phyloP scores from a whole-genome alignment of 1,140 invertebrate genomes.

The Olivierus martensii region DNA sequence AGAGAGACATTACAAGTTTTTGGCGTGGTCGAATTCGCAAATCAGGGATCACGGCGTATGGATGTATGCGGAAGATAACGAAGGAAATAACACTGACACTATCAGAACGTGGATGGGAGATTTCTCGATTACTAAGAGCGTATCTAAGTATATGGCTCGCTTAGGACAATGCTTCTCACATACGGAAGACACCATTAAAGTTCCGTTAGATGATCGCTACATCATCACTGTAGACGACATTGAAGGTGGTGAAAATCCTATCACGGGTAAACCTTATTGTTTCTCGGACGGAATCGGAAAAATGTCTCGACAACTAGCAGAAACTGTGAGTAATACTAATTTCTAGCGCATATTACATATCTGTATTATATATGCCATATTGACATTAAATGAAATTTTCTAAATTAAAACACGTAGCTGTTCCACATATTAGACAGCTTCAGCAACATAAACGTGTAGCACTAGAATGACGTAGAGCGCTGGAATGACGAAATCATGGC shows the following conservation, averaged over 20 bases:
- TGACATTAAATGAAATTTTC: too few relatives aligned
- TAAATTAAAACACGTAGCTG: too few relatives aligned
- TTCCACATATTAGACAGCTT: too few relatives aligned
- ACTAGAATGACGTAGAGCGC: too few relatives aligned
- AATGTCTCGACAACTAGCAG: conserved; percentile 9
- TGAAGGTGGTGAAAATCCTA: conserved; percentile 5
- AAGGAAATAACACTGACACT: conserved; percentile 6
- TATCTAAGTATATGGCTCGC: conserved; percentile 23
- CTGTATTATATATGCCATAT: too few relatives aligned
- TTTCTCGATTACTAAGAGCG: conserved; percentile 18
- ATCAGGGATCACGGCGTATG: conserved; percentile 24
- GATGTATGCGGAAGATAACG: conserved; percentile 17
- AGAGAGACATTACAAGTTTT: conserved; percentile 16
- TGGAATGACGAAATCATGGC: too few relatives aligned
- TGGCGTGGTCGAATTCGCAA: conserved; percentile 23
- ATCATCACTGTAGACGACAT: conserved; percentile 4
- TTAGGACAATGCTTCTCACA: conserved; percentile 25
- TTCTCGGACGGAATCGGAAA: conserved; percentile 17
- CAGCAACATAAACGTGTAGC: too few relatives aligned
- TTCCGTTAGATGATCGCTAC: not conserved
- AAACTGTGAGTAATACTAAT: conserved; percentile 10
- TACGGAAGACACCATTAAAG: conserved; percentile 13
- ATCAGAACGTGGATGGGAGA: conserved; percentile 24
- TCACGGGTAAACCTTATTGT: too few relatives aligned
- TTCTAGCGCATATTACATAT: too few relatives aligned